These are phyloP conservation scores for Euglossa dilemma DNA, from an alignment of 1,140 invertebrate species.

Conservation along the genomic window DNA sequence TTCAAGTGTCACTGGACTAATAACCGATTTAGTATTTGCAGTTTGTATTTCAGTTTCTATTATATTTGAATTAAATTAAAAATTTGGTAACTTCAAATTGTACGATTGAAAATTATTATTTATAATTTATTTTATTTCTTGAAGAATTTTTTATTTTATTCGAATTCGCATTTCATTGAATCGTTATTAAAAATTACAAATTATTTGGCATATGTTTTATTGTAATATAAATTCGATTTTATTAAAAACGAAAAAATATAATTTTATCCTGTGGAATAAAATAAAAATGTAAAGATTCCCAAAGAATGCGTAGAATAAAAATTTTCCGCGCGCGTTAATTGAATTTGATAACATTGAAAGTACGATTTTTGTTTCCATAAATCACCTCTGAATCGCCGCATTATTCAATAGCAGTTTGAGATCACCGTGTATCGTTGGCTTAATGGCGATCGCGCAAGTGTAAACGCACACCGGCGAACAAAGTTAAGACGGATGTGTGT, in stretches of 20 bases:
- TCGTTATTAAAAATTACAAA: neutral
- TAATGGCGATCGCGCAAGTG: constrained; percentile 24
- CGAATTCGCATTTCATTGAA: no score
- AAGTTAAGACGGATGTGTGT: constrained; percentile 43
- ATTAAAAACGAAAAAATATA: no score
- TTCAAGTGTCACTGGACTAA: no score
- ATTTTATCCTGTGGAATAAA: neutral
- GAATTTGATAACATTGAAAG: neutral
- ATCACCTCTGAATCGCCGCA: neutral
- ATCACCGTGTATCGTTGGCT: neutral
- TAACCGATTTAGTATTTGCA: neutral
- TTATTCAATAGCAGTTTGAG: neutral
- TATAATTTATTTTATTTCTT: no score
- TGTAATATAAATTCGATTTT: no score
- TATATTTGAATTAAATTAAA: neutral
- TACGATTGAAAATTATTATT: no score
- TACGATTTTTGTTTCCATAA: constrained; percentile 1
- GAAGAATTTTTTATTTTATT: no score
- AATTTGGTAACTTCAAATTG: neutral
- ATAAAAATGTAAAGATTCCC: neutral
- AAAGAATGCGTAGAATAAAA: neutral
- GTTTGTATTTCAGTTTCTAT: neutral
- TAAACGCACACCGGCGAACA: constrained; percentile 1
- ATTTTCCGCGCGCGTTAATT: neutral
- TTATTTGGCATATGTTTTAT: neutral